Percentiles rank a stretch among this genome's conserved stretches.
phyloP scores from a whole-genome alignment of 2,113 vertebrate species.

The Motacilla alba region DNA sequence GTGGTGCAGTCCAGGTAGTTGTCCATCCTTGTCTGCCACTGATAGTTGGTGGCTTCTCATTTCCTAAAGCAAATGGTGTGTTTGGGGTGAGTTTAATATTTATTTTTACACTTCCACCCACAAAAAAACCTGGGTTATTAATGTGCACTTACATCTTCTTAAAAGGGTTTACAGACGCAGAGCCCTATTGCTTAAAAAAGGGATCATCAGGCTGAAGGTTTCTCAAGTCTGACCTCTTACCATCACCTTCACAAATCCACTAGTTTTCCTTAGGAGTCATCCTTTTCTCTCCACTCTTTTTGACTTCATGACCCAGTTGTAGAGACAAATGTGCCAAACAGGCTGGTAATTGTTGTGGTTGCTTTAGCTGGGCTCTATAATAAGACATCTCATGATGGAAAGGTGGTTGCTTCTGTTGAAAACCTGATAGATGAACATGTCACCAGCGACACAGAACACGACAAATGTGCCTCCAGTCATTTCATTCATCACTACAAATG shows the following conservation, averaged over 20 bases:
- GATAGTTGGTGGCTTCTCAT: background rate
- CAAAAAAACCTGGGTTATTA: background rate
- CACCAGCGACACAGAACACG: background rate
- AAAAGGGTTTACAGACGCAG: background rate
- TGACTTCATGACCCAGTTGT: background rate
- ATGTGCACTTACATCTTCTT: background rate
- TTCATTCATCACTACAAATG: background rate
- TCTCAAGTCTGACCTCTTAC: rapidly evolving
- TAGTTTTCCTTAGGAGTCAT: background rate
- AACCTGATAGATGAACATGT: background rate
- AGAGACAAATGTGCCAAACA: background rate
- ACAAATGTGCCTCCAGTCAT: background rate
- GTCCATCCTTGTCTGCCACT: background rate
- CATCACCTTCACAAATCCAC: rapidly evolving
- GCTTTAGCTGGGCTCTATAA: background rate
- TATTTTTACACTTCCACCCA: background rate
- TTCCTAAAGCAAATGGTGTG: background rate
- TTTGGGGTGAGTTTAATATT: background rate
- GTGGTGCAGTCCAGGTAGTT: background rate
- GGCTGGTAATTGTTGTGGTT: background rate
- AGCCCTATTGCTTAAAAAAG: background rate
- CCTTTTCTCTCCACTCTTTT: background rate
- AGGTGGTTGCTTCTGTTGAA: background rate
- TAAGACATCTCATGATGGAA: background rate
- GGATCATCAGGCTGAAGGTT: background rate